Evolutionary conservation across 2,888 invertebrate species (phyloP).

Genomic region (Meliscaeva auricollis): DNA sequence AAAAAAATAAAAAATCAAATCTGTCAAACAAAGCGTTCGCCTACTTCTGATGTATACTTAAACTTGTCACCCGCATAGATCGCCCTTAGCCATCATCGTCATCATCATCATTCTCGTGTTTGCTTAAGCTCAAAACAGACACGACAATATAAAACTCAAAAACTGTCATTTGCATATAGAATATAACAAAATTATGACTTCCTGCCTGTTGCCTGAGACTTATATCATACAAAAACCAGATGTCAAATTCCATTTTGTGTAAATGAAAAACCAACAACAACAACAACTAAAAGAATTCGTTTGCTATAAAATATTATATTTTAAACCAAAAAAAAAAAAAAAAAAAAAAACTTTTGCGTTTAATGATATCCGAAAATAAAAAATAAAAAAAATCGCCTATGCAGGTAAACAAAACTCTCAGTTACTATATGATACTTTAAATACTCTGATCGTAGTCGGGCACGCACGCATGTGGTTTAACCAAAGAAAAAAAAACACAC

Average conservation of each 20-base stretch:
- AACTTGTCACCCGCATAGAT: conserved; percentile 40
- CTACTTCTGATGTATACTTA: background rate
- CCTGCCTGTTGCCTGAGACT: conserved; percentile 65
- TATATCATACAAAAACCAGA: conserved; percentile 70
- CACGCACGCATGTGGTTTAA: conserved; percentile 62
- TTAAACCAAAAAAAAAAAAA: conserved; percentile 49
- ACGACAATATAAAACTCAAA: background rate
- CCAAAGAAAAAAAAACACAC: background rate
- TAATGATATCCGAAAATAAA: conserved; percentile 73
- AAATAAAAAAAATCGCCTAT: conserved; percentile 67
- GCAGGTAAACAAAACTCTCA: conserved; percentile 42
- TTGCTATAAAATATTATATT: conserved; percentile 15
- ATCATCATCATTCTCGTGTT: conserved; percentile 4
- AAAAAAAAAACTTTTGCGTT: conserved; percentile 55
- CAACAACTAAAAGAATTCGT: conserved; percentile 32
- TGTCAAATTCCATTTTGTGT: conserved; percentile 65
- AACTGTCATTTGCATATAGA: conserved; percentile 46
- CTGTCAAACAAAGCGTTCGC: conserved; percentile 32
- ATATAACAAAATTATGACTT: conserved; percentile 65
- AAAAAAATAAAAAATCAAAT: conserved; percentile 2
- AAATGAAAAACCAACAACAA: conserved; percentile 40
- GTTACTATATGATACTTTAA: conserved; percentile 17
- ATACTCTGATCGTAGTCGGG: background rate
- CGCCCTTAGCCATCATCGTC: conserved; percentile 25
- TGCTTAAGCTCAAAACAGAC: background rate